Evolutionary conservation across 30 jellyfish, hydroid and myxozoan species (phyloP).

Genomic region (Chrysaora quinquecirrha): DNA sequence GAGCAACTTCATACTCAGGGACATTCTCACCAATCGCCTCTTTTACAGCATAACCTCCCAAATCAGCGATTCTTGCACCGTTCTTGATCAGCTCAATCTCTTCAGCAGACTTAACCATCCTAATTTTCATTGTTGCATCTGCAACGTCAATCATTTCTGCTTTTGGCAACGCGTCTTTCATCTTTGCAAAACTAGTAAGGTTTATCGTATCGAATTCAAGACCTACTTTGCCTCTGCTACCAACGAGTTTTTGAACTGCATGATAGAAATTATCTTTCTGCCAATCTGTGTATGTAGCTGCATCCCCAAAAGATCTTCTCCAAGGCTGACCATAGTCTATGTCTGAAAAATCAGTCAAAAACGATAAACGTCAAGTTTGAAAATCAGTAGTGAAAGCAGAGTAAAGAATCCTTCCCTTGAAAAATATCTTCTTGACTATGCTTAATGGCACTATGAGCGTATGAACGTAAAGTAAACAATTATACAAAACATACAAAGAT

Average conservation of each 20-base stretch:
- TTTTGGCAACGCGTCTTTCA: conserved; percentile 73
- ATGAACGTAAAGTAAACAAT: no score
- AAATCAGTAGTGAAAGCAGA: no score
- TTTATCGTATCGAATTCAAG: conserved; percentile 75
- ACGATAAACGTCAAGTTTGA: no score
- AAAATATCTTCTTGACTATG: no score
- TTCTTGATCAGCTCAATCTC: conserved; percentile 81
- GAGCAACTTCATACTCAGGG: conserved; percentile 88
- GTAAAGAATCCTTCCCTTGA: no score
- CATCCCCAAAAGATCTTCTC: conserved; percentile 78
- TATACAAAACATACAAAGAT: no score
- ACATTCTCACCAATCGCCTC: conserved; percentile 75
- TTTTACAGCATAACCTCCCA: conserved; percentile 78
- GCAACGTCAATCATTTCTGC: conserved; percentile 79
- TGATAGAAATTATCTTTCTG: conserved; percentile 76
- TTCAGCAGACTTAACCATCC: conserved; percentile 86
- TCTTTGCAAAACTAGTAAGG: conserved; percentile 52
- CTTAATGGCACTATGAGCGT: no score
- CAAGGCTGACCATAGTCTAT: conserved; percentile 96
- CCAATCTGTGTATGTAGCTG: conserved; percentile 91
- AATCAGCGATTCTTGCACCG: conserved; percentile 87
- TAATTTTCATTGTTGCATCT: conserved; percentile 67
- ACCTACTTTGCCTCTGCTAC: conserved; percentile 65
- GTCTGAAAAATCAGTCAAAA: no score
- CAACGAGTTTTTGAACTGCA: conserved; percentile 79